Percentiles rank a stretch among this genome's conserved stretches.
Evolutionary conservation across 2,888 invertebrate genomes (phyloP).

Genomic region (Drosophila testacea): DNA sequence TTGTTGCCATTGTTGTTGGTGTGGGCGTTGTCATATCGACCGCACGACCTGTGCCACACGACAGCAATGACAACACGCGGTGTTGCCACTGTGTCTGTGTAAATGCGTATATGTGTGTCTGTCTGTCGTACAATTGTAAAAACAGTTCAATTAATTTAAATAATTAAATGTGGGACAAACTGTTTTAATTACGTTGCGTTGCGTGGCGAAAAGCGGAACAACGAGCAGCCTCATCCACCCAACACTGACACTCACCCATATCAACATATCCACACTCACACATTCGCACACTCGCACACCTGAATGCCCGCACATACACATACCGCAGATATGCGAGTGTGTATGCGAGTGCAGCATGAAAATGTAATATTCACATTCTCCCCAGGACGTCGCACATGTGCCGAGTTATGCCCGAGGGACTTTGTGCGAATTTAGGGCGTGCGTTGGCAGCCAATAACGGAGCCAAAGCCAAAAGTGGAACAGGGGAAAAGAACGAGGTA

Average conservation of each 20-base stretch:
- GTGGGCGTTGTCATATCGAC: conserved; percentile 78
- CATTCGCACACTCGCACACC: conserved; percentile 10
- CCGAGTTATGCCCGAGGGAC: conserved; percentile 46
- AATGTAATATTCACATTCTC: conserved; percentile 58
- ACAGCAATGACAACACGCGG: conserved; percentile 51
- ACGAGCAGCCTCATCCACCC: conserved; percentile 15
- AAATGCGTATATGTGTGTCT: conserved; percentile 5
- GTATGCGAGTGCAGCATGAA: conserved; percentile 26
- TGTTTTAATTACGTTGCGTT: conserved; percentile 76
- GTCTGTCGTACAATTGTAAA: conserved; percentile 62
- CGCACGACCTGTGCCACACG: conserved; percentile 65
- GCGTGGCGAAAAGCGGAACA: conserved; percentile 34
- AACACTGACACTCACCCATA: conserved; percentile 9
- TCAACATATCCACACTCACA: background rate
- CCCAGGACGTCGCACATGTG: conserved; percentile 38
- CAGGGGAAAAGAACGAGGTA: background rate
- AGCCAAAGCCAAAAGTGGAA: conserved; percentile 1
- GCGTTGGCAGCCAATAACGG: conserved; percentile 52
- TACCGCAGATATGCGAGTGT: conserved; percentile 28
- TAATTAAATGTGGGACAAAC: conserved; percentile 76
- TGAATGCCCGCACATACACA: conserved; percentile 6
- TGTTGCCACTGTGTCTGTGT: conserved; percentile 1
- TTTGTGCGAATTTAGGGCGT: conserved; percentile 50
- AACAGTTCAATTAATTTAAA: conserved; percentile 80
- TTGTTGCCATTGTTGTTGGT: conserved; percentile 22